Conservation (phyloP, 1,140 invertebrate genomes). For the Meloidogyne exigua region DNA sequence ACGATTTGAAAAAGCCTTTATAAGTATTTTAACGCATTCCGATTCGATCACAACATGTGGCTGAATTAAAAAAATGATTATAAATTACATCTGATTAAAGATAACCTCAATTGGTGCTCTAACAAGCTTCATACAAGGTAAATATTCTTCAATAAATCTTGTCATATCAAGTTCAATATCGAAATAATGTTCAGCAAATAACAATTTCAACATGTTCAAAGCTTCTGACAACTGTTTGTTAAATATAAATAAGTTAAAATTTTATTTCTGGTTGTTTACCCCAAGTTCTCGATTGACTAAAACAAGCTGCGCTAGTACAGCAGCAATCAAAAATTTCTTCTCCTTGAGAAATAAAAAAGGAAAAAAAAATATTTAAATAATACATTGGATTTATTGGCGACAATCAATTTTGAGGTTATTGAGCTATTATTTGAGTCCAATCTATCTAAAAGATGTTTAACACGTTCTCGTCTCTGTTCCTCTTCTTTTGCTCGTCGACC, state of each 20-base stretch:
- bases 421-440: background rate
- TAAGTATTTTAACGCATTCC: background rate
- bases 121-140: conserved; percentile 10
- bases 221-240: background rate
- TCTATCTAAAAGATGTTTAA: conserved; percentile 6
- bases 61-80: background rate
- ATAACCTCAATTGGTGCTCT: conserved; percentile 16
- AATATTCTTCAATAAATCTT: conserved; percentile 8
- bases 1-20: background rate
- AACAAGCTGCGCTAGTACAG: background rate
- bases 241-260: background rate
- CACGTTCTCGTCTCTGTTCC: background rate
- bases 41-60: background rate
- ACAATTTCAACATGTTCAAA: conserved; percentile 9
- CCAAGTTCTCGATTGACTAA: conserved; percentile 13
- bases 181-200: background rate
- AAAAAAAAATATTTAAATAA: background rate
- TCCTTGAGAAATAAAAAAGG: background rate
- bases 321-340: conserved; percentile 12
- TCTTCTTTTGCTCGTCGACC: conserved; percentile 2
- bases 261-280: background rate
- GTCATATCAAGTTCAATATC: conserved; percentile 1
- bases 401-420: background rate
- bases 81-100: background rate
- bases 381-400: background rate